phyloP scores from a whole-genome alignment of 2,113 vertebrate genomes.

The Numida meleagris region DNA sequence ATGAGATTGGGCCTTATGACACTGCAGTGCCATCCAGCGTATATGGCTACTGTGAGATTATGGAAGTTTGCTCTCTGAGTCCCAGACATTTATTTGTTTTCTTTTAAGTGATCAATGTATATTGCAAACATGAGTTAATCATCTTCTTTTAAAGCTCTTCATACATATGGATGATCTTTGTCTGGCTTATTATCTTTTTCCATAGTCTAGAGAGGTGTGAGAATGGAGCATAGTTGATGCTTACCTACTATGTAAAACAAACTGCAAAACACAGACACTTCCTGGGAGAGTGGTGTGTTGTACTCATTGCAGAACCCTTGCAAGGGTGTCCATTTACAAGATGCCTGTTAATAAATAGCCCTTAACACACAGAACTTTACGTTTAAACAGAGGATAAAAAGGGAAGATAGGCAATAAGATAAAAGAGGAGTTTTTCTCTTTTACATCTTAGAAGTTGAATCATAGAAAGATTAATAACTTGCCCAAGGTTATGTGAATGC shows the following conservation, averaged over 20 bases:
- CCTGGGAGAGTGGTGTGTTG: not conserved
- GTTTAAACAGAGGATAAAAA: not conserved
- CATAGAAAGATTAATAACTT: conserved; percentile 13
- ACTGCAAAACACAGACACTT: not conserved
- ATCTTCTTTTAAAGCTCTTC: not conserved
- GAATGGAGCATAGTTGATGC: not conserved
- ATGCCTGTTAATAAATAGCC: not conserved
- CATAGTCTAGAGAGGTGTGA: not conserved
- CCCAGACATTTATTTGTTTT: not conserved
- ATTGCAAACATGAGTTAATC: not conserved
- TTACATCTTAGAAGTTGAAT: conserved; percentile 33
- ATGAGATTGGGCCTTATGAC: not conserved
- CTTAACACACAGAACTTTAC: not conserved
- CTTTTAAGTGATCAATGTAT: not conserved
- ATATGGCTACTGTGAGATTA: not conserved
- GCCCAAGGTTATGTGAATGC: not conserved
- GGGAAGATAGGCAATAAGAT: not conserved
- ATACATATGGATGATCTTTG: not conserved
- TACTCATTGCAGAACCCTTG: not conserved
- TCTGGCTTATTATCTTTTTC: not conserved
- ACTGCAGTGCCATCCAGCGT: not conserved
- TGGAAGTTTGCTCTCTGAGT: not conserved
- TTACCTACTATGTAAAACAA: conserved; percentile 3
- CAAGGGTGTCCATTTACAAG: not conserved
- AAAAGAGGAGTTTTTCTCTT: not conserved